Base-by-base conservation (phyloP, 2,113 vertebrate species). In the Pygoscelis antarcticus region DNA sequence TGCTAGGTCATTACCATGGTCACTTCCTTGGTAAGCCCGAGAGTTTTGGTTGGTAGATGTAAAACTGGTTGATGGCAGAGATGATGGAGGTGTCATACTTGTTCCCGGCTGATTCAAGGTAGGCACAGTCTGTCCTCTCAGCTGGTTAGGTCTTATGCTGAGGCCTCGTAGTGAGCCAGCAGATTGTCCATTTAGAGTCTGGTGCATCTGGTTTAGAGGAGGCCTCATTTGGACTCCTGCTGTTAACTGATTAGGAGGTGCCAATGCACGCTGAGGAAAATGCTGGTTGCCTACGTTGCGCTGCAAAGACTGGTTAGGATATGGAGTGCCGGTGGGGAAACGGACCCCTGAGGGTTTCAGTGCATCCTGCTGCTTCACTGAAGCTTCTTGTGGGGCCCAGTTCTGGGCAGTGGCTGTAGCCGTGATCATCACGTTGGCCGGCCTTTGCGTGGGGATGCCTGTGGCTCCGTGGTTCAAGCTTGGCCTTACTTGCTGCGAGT, bases 161-260 rank as follows among this genome's bases (percentile, higher is more conserved):
- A 98, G 90, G 58, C 98, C 98, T 95, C 99, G 98, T 29, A 98
- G 89, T 2, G 98, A 83, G 34, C 89, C 98, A 76, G 97, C 57
- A n/a, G 96, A 69, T 84, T 98, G 98, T 87, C 98, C 98, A 54
- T 98, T 98, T 69, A 98, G 51, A 6, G 97, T 94, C 49, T 99
- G 98, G 84, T 95, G 98, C 93, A 98, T 97, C 94, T 98, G 98
- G 98, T 97, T 99, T 36, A 98, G 85, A 40, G 98, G 96, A 40
- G 99, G 95, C 89, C 98, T 98, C 98, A 99, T 98, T 75, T 98
- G 98, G n/a, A 98, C 97, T 83, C 98, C 98, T 1, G 98, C 96
- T 9, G 98, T 97, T 91, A 99, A 97, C 90, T 99, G 99, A 94
- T 98, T 99, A 20, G 99, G 98, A 51, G 99, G 98, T 32, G 98